A percentile compares a stretch with the other conserved stretches of the same genome.
These are phyloP conservation scores for Guaruba guarouba DNA, from an alignment of 2,113 vertebrate genomes.

Conservation along the genomic window DNA sequence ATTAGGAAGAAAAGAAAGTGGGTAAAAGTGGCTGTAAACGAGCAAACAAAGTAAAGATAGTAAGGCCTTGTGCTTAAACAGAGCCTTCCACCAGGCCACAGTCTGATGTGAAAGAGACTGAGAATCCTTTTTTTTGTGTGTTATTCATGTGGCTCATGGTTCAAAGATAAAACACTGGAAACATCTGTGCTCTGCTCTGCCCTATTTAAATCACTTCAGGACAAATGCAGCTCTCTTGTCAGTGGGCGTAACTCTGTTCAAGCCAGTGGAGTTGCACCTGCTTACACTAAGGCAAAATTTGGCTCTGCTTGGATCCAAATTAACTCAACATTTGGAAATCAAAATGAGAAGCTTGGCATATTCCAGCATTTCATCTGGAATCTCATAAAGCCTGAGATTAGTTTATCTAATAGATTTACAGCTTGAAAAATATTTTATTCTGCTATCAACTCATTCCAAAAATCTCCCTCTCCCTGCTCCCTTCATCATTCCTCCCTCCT, in stretches of 20 bases:
- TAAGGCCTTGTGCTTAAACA: neutral
- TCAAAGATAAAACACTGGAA: conserved; percentile 34
- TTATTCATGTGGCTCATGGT: neutral
- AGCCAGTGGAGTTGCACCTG: conserved; percentile 47
- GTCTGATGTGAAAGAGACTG: neutral
- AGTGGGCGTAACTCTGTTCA: conserved; percentile 36
- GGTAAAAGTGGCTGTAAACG: neutral
- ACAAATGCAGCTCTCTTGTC: conserved; percentile 16
- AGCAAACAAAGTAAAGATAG: neutral
- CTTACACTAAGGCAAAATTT: neutral
- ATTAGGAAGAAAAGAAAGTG: neutral
- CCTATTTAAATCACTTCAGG: conserved; percentile 36
- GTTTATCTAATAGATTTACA: conserved; percentile 62
- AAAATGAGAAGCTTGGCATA: conserved; percentile 21
- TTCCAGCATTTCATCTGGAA: conserved; percentile 40
- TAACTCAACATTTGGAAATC: conserved; percentile 52
- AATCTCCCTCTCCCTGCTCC: neutral
- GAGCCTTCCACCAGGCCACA: neutral
- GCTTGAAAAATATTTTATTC: conserved; percentile 17
- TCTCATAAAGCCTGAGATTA: conserved; percentile 15
- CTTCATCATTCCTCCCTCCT: neutral
- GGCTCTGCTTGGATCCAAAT: conserved; percentile 32
- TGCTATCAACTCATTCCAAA: conserved; percentile 18
- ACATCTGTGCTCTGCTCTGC: conserved; percentile 38
- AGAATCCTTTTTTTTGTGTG: neutral